phyloP scores from a whole-genome alignment of 1,140 invertebrate genomes.

The Luehdorfia chinensis region DNA sequence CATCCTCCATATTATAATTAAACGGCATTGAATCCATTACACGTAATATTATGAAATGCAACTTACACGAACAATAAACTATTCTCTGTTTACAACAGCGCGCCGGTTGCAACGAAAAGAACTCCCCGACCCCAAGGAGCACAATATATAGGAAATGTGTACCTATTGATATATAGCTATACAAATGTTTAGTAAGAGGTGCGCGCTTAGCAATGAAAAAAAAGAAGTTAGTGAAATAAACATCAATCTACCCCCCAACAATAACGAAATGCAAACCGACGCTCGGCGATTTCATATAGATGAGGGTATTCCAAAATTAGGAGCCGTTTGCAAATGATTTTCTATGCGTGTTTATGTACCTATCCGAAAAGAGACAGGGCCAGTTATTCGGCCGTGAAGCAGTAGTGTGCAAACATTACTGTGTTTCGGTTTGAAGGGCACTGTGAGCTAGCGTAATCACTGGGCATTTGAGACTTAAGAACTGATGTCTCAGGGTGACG shows the following conservation, averaged over 20 bases:
- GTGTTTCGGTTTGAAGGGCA: no score
- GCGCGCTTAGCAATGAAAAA: neutral
- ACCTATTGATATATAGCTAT: neutral
- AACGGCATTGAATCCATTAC: conserved; percentile 36
- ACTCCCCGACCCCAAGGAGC: neutral
- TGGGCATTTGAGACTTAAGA: no score
- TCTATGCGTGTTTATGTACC: no score
- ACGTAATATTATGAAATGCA: neutral
- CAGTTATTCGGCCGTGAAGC: no score
- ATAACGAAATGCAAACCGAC: neutral
- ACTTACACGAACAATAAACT: neutral
- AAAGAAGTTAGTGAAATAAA: neutral
- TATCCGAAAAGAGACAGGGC: no score
- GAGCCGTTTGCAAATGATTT: no score
- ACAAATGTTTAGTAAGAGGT: neutral
- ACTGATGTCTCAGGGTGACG: no score
- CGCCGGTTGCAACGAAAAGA: neutral
- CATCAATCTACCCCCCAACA: neutral
- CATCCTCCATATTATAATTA: conserved; percentile 44
- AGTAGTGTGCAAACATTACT: no score
- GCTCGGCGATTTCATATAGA: no score
- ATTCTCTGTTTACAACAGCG: neutral
- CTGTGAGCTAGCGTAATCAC: no score
- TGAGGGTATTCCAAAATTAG: no score
- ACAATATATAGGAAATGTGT: neutral